These are phyloP conservation scores for Hirtodrosophila confusa DNA, from an alignment of 2,888 invertebrate genomes.

Conservation along the genomic window DNA sequence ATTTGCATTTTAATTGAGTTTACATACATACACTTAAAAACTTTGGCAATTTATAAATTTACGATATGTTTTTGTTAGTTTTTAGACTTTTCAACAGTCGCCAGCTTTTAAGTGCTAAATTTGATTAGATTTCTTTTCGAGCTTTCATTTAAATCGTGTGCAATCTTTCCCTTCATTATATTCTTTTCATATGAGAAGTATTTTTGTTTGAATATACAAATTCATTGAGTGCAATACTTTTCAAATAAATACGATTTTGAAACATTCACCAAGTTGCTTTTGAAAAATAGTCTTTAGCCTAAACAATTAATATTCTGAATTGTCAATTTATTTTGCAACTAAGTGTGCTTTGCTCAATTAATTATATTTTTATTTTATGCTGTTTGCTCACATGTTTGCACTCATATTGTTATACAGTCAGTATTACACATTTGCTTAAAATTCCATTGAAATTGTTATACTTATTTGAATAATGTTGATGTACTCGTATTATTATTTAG, in stretches of 20 bases:
- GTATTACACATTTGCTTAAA: conserved; percentile 19
- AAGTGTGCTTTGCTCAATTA: conserved; percentile 20
- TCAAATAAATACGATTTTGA: conserved; percentile 24
- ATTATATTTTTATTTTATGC: background rate
- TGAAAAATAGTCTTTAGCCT: conserved; percentile 23
- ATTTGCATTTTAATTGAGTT: conserved; percentile 43
- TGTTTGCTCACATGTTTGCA: conserved; percentile 5
- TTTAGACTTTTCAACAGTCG: conserved; percentile 82
- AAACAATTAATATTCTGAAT: background rate
- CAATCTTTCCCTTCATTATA: background rate
- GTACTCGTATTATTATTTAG: conserved; percentile 14
- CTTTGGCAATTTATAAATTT: conserved; percentile 83
- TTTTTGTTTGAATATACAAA: conserved; percentile 18
- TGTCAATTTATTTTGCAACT: conserved; percentile 3
- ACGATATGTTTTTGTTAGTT: conserved; percentile 83
- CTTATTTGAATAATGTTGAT: conserved; percentile 16
- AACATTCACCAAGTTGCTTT: conserved; percentile 17
- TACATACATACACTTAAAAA: conserved; percentile 69
- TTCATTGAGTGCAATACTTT: conserved; percentile 42
- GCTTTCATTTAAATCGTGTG: conserved; percentile 16
- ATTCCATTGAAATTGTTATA: conserved; percentile 31
- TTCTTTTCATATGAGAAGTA: conserved; percentile 5
- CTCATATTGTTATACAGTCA: conserved; percentile 15
- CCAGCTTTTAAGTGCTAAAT: conserved; percentile 68
- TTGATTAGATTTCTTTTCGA: conserved; percentile 47